Evolutionary conservation across 1,140 invertebrate genomes (phyloP).

Genomic region (Ruditapes philippinarum): DNA sequence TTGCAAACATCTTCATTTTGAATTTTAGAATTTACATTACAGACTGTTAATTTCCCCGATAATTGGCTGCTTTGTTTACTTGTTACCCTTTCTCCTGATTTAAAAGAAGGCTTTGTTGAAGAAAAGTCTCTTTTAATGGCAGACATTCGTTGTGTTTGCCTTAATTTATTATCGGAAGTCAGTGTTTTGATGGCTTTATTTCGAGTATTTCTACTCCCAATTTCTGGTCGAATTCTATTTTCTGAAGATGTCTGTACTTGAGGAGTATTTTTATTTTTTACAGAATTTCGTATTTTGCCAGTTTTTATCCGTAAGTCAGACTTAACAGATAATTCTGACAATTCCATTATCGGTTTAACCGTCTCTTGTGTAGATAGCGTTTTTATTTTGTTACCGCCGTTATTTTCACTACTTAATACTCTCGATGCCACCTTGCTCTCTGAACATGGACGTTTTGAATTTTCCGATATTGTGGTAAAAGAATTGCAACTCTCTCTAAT

Average conservation of each 20-base stretch:
- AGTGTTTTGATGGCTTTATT: slow-evolving; percentile 19
- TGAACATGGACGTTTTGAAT: neutral
- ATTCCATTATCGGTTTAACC: slow-evolving; percentile 16
- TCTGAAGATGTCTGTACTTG: neutral
- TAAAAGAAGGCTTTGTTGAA: neutral
- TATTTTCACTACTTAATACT: neutral
- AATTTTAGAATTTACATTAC: neutral
- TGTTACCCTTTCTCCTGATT: slow-evolving; percentile 9
- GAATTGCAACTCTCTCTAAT: neutral
- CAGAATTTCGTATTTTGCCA: slow-evolving; percentile 19
- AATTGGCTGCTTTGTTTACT: neutral
- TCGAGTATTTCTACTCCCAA: neutral
- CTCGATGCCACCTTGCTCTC: no score
- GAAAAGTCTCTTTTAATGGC: slow-evolving; percentile 26
- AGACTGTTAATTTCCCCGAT: neutral
- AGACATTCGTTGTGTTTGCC: neutral
- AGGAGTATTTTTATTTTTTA: slow-evolving; percentile 1
- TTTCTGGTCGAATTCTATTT: neutral
- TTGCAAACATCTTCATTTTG: neutral
- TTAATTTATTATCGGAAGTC: slow-evolving; percentile 36
- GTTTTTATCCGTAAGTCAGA: slow-evolving; percentile 11
- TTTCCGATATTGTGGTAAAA: neutral
- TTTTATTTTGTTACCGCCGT: neutral
- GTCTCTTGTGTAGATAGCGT: neutral
- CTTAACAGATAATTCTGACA: slow-evolving; percentile 15